Evolutionary conservation across 1,140 invertebrate species (phyloP).

Genomic region (Diorhabda elongata): DNA sequence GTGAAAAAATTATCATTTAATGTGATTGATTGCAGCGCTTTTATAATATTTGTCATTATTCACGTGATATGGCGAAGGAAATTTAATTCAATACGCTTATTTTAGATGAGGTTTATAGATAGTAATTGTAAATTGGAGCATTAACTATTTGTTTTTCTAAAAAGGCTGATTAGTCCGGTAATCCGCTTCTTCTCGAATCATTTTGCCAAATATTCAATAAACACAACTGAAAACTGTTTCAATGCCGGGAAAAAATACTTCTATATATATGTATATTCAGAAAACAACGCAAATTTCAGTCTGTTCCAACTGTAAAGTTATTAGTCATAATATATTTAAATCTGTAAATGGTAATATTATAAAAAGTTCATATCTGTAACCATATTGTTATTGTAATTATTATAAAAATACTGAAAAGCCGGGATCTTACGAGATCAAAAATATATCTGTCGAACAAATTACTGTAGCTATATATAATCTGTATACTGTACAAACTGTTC

Average conservation of each 20-base stretch:
- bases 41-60: too few species aligned
- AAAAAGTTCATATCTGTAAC: slow-evolving; percentile 30
- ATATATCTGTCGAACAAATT: slow-evolving; percentile 35
- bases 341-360: slow-evolving; percentile 27
- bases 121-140: too few species aligned
- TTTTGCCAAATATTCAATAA: slow-evolving; percentile 35
- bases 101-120: too few species aligned
- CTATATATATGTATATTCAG: slow-evolving; percentile 6
- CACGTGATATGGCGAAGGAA: too few species aligned
- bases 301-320: slow-evolving; percentile 34
- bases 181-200: slow-evolving; percentile 35
- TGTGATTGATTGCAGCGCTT: too few species aligned
- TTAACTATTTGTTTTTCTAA: slow-evolving; percentile 15
- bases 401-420: slow-evolving; percentile 40
- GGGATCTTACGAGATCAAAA: slow-evolving; percentile 28
- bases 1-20: too few species aligned
- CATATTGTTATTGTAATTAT: slow-evolving; percentile 23
- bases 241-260: background rate
- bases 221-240: slow-evolving; percentile 12
- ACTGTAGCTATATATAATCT: slow-evolving; percentile 35
- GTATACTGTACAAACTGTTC: slow-evolving; percentile 38
- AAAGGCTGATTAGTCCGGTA: slow-evolving; percentile 22
- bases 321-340: slow-evolving; percentile 21
- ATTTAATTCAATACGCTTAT: too few species aligned
- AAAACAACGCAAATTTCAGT: slow-evolving; percentile 29